Evolutionary conservation across 2,797 vertebrate genomes (phyloP), one percentile per base, ranked within the genome.

Genomic region (Heterohyrax brucei): DNA sequence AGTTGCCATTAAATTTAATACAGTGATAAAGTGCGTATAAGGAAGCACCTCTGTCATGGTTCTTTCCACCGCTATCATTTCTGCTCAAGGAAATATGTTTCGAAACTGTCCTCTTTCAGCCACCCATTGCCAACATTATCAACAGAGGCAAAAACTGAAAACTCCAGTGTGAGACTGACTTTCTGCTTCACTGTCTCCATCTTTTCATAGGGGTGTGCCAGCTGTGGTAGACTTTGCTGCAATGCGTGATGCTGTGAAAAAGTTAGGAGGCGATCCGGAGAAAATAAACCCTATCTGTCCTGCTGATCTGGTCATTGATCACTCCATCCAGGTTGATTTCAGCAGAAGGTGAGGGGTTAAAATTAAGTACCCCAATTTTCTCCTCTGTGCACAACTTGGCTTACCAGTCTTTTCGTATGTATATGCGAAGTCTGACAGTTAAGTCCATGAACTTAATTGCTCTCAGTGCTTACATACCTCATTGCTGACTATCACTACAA

Each of bases 321-420:
- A 99, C 96, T 99, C 99, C 96, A 99, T 99, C 97, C 99, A 99
- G 97, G 99, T 99, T 93, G 99, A 99, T 98, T 99, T 99, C 96
- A 99, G 99, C 98, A 99, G 99, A 95, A 99, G 99, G 99, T 99
- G 98, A 99, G 98, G 78, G 75, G 86, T 80, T 33, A 89, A 86
- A 73, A 89, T 13, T 91, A 26, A 73, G 64, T 72, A 70, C 86
- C 8, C 61, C 92, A 1, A 21, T 19, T 91, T 94, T 93, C 73
- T 75, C 62, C 56, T 95, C 86, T 91, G 26, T 88, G 68, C 16
- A 91, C 14, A 92, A 28, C 61, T 70, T 73, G 5, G 24, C 66
- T 22, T 62, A 9, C 13, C 53, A 21, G 3, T 91, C 30, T 77
- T n/a, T 53, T 46, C 30, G 48, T 9, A 78, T 72, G 1, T 56